A percentile compares a stretch with the other conserved stretches of the same genome.
Evolutionary conservation across 2,888 invertebrate genomes (phyloP).

Genomic region (Clusia tigrina): DNA sequence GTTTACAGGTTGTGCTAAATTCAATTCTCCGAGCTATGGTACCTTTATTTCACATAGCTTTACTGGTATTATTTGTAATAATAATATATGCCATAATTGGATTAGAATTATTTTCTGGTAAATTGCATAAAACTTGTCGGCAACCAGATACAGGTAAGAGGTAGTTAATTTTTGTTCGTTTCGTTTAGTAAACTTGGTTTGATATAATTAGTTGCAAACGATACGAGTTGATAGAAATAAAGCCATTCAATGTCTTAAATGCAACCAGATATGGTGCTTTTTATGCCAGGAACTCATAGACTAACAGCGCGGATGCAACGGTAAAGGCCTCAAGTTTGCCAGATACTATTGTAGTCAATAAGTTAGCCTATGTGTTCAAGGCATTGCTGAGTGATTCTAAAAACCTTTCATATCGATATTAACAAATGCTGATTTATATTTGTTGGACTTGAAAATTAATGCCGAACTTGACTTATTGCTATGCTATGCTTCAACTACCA

Average conservation of each 20-base stretch:
- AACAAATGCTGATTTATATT: too few relatives aligned
- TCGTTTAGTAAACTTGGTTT: not conserved
- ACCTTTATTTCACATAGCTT: conserved; percentile 97
- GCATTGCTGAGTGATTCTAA: too few relatives aligned
- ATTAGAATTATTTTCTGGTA: conserved; percentile 96
- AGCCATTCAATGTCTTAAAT: conserved; percentile 56
- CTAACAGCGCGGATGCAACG: too few relatives aligned
- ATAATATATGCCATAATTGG: conserved; percentile 99
- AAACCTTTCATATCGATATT: too few relatives aligned
- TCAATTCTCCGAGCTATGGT: conserved; percentile 99
- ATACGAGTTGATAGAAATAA: conserved; percentile 53
- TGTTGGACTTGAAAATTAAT: too few relatives aligned
- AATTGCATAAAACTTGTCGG: conserved; percentile 94
- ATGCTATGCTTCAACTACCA: too few relatives aligned
- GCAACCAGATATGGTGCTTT: conserved; percentile 56
- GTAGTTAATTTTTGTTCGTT: not conserved
- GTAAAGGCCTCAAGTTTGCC: too few relatives aligned
- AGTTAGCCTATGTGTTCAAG: too few relatives aligned
- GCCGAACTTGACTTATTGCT: too few relatives aligned
- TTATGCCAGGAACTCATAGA: too few relatives aligned
- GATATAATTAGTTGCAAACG: too few relatives aligned
- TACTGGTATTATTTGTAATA: conserved; percentile 98
- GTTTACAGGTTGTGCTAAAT: conserved; percentile 99
- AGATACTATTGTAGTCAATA: too few relatives aligned
- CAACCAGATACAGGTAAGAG: conserved; percentile 79